These are phyloP conservation scores for Lates calcarifer DNA, from an alignment of 2,113 vertebrate genomes.

Conservation along the genomic window DNA sequence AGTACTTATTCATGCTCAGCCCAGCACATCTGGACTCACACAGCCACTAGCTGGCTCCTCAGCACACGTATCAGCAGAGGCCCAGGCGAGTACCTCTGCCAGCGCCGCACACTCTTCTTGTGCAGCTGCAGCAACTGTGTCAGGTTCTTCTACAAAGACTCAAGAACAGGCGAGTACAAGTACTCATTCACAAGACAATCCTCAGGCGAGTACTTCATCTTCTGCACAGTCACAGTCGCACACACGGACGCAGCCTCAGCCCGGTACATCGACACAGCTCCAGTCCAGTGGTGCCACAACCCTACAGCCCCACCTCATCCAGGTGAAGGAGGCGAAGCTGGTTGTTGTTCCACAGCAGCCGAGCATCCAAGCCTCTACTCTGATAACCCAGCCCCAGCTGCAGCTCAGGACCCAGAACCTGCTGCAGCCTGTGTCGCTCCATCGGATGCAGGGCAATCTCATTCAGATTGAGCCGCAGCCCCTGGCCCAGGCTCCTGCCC, in stretches of 20 bases:
- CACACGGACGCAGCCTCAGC: constrained; percentile 35
- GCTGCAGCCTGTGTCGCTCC: background rate
- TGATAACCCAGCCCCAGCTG: constrained; percentile 41
- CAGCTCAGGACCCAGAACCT: constrained; percentile 20
- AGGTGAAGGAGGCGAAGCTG: constrained; percentile 25
- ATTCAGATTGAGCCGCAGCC: constrained; percentile 70
- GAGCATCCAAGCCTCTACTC: constrained; percentile 37
- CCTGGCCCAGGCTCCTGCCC: constrained; percentile 66
- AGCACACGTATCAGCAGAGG: constrained; percentile 9
- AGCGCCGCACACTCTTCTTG: constrained; percentile 19
- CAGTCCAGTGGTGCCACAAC: background rate
- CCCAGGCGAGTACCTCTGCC: constrained; percentile 29
- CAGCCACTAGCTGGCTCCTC: constrained; percentile 40
- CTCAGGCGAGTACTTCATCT: constrained; percentile 72
- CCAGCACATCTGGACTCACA: constrained; percentile 59
- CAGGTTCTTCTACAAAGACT: constrained; percentile 39
- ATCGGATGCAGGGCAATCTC: constrained; percentile 60
- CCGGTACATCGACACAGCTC: constrained; percentile 43
- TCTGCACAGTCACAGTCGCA: constrained; percentile 47
- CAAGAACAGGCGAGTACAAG: constrained; percentile 43
- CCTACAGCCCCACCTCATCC: constrained; percentile 12
- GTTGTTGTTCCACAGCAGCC: constrained; percentile 57
- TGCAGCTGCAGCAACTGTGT: constrained; percentile 10
- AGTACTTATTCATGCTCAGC: constrained; percentile 37
- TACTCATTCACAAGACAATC: constrained; percentile 49